Conservation (phyloP, 2,888 invertebrate genomes). For the Coecobrya sp. region DNA sequence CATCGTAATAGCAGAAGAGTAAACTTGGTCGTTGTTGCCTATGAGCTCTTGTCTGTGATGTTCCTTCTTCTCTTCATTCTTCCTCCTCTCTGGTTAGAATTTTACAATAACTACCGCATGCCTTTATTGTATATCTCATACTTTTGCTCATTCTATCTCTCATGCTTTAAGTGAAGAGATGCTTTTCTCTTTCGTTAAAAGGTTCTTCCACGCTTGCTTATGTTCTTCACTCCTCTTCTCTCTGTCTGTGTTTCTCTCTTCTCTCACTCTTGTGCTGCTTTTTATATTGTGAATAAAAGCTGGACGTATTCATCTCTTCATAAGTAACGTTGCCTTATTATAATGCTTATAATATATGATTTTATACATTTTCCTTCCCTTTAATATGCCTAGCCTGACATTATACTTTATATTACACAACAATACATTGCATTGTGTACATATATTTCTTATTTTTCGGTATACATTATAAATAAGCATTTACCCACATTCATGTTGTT, state of each 20-base stretch:
- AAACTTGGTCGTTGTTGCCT: slow-evolving; percentile 53
- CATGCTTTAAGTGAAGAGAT: slow-evolving; percentile 58
- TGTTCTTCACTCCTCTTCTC: slow-evolving; percentile 44
- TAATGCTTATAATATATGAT: neutral
- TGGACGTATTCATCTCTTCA: slow-evolving; percentile 40
- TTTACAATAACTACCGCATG: slow-evolving; percentile 51
- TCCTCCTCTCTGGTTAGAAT: slow-evolving; percentile 48
- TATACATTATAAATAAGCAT: slow-evolving; percentile 46
- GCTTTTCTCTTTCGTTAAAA: slow-evolving; percentile 69
- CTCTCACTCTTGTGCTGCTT: neutral
- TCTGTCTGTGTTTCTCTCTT: slow-evolving; percentile 3
- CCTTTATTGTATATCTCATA: slow-evolving; percentile 58
- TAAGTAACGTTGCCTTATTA: slow-evolving; percentile 36
- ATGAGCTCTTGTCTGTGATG: slow-evolving; percentile 21
- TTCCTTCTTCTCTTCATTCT: slow-evolving; percentile 71
- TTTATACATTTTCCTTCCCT: neutral
- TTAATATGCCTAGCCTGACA: neutral
- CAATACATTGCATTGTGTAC: neutral
- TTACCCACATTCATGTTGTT: slow-evolving; percentile 33
- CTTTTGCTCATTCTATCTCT: slow-evolving; percentile 33
- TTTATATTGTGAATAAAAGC: slow-evolving; percentile 46
- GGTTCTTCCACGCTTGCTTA: slow-evolving; percentile 73
- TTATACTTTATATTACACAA: neutral
- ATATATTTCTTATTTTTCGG: neutral
- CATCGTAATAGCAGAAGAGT: slow-evolving; percentile 31